Base-by-base conservation (phyloP, 2,888 invertebrate genomes). In the Crematogaster levior region DNA sequence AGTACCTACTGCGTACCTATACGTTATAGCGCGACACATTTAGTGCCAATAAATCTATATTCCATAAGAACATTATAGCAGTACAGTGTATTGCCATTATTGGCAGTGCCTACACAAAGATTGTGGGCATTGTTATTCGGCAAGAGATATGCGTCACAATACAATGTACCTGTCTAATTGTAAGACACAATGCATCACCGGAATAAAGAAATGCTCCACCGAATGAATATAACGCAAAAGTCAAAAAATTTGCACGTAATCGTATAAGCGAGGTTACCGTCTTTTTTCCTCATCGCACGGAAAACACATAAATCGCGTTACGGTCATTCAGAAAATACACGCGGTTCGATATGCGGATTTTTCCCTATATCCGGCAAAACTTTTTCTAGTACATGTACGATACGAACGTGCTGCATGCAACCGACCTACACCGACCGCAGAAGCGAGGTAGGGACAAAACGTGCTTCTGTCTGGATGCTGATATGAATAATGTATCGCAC, bases 401-500 rank as follows among this genome's bases (percentile, higher is more conserved):
- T 61, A 37, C 53, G 46, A 10, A 37, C 40, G 30, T 34, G 9
- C 51, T 6, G 27, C 24, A 43, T 27, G 27, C 27, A 24, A 12
- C 21, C 68, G 53, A 61, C 82, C 73, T 66, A 73, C 75, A 53
- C 72, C 73, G 43, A 46, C 58, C 43, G 75, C 80, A 75, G 68
- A 77, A 72, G 75, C 58, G 82, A 83, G 84, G 88, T 83, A 73
- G 86, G 85, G 83, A 86, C 82, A 73, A 86, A 83, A 73, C 83
- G 82, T 53, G 84, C 74, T 88, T 88, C 85, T 86, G 88, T 88
- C 86, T 88, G 82, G 86, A 77, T 84, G 84, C 83, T 82, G 83
- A 86, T 89, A 89, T 89, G 89, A 89, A 89, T 89, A 89, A 89
- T 89, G 89, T 85, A 89, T 87, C 88, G 83, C 75, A 72, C 81